Evolutionary conservation across 2,888 invertebrate species (phyloP).

Genomic region (Melikaiella ostensackeni): DNA sequence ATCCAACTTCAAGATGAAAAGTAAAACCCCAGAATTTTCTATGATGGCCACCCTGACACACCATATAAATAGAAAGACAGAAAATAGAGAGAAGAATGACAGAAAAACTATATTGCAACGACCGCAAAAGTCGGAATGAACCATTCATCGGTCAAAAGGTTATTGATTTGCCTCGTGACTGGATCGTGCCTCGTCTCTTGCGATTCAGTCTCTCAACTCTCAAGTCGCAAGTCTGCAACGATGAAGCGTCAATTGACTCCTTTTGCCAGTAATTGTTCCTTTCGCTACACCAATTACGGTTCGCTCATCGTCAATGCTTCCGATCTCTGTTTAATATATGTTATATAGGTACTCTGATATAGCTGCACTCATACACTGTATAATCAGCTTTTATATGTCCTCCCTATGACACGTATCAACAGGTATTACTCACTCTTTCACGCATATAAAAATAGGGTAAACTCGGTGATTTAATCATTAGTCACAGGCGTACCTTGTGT

Average conservation of each 20-base stretch:
- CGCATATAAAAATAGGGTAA: constrained; percentile 21
- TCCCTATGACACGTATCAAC: background rate
- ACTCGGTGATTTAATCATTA: constrained; percentile 19
- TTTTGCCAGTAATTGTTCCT: constrained; percentile 15
- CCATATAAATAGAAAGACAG: background rate
- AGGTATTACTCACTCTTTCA: background rate
- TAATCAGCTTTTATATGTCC: background rate
- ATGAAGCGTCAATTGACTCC: constrained; percentile 6
- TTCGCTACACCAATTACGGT: constrained; percentile 9
- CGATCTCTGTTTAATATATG: background rate
- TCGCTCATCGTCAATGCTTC: constrained; percentile 8
- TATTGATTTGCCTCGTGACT: constrained; percentile 27
- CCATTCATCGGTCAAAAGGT: constrained; percentile 5
- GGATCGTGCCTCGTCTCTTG: constrained; percentile 1
- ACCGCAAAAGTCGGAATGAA: background rate
- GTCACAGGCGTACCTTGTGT: constrained; percentile 23
- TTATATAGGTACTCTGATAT: background rate
- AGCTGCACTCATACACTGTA: background rate
- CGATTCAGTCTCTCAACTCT: background rate
- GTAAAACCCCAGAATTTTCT: too few species aligned
- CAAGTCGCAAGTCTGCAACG: constrained; percentile 9
- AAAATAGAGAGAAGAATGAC: background rate
- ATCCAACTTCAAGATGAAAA: too few species aligned
- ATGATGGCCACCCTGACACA: background rate
- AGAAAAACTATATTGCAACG: background rate